Percentiles rank a stretch among this genome's conserved stretches.
Evolutionary conservation across 2,888 invertebrate species (phyloP).

Genomic region (Scelioninae gen. 1): DNA sequence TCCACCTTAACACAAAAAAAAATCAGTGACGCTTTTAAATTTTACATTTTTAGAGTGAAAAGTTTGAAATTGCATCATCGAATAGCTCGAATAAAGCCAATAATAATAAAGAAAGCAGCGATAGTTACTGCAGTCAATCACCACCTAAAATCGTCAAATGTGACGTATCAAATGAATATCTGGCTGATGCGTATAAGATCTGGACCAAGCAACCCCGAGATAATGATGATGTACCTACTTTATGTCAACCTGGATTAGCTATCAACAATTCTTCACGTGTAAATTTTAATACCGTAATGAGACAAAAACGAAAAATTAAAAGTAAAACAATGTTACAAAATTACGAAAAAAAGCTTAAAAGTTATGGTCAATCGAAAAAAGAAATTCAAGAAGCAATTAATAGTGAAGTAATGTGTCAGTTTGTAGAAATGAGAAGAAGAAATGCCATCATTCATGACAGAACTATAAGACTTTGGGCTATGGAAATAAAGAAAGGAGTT

Average conservation of each 20-base stretch:
- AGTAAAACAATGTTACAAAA: conserved; percentile 1
- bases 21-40: no score
- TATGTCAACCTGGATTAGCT: not conserved
- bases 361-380: not conserved
- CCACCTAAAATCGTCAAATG: not conserved
- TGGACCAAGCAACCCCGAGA: not conserved
- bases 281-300: not conserved
- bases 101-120: no score
- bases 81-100: no score
- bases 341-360: conserved; percentile 12
- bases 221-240: not conserved
- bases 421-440: conserved; percentile 8
- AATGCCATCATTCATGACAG: conserved; percentile 24
- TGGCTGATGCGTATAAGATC: conserved; percentile 11
- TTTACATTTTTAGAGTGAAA: no score
- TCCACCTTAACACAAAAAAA: no score
- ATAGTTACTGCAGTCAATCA: no score
- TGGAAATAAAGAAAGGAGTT: conserved; percentile 15
- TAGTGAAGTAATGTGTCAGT: not conserved
- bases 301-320: not conserved
- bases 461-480: conserved; percentile 17
- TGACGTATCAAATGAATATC: not conserved
- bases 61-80: no score
- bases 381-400: conserved; percentile 8
- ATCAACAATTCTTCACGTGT: conserved; percentile 1